Evolutionary conservation across 2,888 invertebrate species (phyloP), one percentile per base, ranked within the genome.

Genomic region (Erpobdella octoculata): DNA sequence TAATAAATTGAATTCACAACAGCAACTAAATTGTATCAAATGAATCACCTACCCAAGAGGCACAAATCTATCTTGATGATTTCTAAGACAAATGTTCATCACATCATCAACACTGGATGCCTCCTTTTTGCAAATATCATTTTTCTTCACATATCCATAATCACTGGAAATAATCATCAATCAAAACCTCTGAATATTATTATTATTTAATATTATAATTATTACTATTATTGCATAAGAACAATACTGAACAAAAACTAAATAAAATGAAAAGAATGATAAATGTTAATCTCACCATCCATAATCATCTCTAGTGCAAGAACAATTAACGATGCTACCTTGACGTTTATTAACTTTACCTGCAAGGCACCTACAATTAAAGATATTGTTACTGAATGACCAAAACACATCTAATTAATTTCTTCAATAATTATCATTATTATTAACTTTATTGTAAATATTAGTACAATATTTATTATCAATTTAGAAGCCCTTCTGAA

Each of bases 211-310:
- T n/a, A 41, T 41, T 41, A 12, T 12, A 12, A 41, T 12, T 41
- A 41, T 12, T 18, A 41, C 18, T 41, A 41, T 28, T 25, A 69
- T 21, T 15, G 35, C 35, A 15, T 62, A 21, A 18, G 65, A 68
- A 8, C 65, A 66, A 65, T 68, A 65, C 12, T 1, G 48, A 31
- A 25, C 1, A 21, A 68, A 21, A 35, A 65, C 21, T 1, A 9
- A 69, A n/a, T 28, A 33, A 15, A 25, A 36, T 9, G 9, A 68
- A 8, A 12, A 31, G 6, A 46, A 15, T 66, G 38, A 66, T 21
- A n/a, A n/a, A 38, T n/a, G n/a, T n/a, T n/a, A n/a, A n/a, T 75
- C 78, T 75, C 74, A 82, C 82, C 82, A 83, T 75, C 81, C 81
- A 76, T 80, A 83, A 76, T 83, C 83, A 21, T 80, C 81, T 36